A percentile compares a stretch with the other conserved stretches of the same genome.
Conservation (phyloP, 2,113 vertebrate genomes). For the Phasianus colchicus region DNA sequence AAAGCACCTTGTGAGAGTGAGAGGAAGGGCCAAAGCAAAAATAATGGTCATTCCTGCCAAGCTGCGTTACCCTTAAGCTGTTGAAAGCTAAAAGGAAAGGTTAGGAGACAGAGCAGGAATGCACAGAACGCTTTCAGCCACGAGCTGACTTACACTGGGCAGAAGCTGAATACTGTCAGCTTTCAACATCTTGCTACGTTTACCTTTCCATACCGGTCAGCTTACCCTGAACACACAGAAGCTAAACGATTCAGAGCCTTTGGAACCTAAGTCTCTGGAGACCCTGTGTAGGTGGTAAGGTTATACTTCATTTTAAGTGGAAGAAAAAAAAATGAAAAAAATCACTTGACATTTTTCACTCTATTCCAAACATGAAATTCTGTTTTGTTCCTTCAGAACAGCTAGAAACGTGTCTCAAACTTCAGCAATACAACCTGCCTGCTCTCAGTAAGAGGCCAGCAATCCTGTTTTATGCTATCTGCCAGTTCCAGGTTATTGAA, state of each 20-base stretch:
- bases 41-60: neutral
- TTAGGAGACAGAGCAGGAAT: neutral
- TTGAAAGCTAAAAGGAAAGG: neutral
- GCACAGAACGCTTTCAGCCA: neutral
- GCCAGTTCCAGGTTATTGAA: neutral
- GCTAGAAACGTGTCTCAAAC: neutral
- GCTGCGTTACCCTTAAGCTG: neutral
- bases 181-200: neutral
- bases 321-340: neutral
- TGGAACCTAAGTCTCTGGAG: neutral
- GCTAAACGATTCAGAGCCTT: neutral
- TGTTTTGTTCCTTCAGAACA: neutral
- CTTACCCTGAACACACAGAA: neutral
- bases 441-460: neutral
- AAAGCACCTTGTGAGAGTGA: neutral
- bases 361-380: neutral
- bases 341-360: neutral
- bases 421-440: neutral
- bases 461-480: neutral
- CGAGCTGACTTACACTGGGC: neutral
- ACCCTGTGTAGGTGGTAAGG: neutral
- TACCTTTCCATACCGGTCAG: neutral
- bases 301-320: neutral
- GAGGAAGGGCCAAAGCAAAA: neutral
- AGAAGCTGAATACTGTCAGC: neutral